Evolutionary conservation across 2,113 vertebrate species (phyloP), one percentile per base, ranked within the genome.

Genomic region (Pterocles orientalis): DNA sequence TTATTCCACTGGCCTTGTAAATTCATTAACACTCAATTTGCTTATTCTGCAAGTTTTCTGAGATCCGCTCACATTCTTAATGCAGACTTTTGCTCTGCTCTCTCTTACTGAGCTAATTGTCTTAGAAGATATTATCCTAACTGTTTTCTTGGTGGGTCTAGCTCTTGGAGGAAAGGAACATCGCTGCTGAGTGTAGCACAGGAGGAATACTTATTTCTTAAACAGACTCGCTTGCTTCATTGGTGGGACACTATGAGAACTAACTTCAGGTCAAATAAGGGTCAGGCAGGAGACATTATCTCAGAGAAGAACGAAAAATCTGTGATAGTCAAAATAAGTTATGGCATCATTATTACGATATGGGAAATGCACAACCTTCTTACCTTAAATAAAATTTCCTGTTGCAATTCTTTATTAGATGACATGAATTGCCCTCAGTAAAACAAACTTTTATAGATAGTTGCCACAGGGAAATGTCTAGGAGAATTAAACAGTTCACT

Each of bases 381-480:
- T 94, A 87, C 75, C 82, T 95, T 92, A 91, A 95, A 56, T 72
- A 91, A 90, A 41, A 93, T 66, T 90, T 61, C 66, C 54, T 73
- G 25, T 73, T 95, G 65, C 4, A 16, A 18, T 72, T 95, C 70
- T 58, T 29, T 65, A 85, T 88, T 80, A 88, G 70, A 90, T 80
- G 75, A 93, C 86, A 91, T 33, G 70, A 88, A 85, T 76, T 57
- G 75, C 95, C 85, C 82, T 82, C 78, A 95, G 87, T 75, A 87
- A 94, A 95, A 94, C 58, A 93, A 76, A 50, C 85, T 90, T 91
- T 85, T 91, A 90, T 57, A 68, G 84, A 82, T 89, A 84, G 82
- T 82, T 94, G 87, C 91, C 86, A 92, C 34, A 93, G 90, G 84
- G 79, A 90, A 91, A 91, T 58, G 87, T 95, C 91, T 94, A 72